Evolutionary conservation across 2,888 invertebrate genomes (phyloP).

Genomic region (Diadromus collaris): DNA sequence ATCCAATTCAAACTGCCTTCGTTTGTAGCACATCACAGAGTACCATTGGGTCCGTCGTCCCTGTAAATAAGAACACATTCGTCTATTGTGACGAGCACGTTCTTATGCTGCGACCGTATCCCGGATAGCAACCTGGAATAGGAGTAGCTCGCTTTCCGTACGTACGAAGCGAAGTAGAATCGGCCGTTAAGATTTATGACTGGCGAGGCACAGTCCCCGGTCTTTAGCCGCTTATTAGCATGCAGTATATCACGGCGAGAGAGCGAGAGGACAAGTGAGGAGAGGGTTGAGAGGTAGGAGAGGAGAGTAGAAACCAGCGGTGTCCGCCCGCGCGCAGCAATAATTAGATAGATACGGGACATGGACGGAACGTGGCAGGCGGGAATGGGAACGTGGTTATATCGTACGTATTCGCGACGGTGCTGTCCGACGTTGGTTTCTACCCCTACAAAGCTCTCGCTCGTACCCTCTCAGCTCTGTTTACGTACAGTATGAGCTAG

Average conservation of each 20-base stretch:
- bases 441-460: constrained; percentile 45
- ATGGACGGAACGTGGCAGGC: constrained; percentile 70
- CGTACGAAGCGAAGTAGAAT: constrained; percentile 66
- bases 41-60: background rate
- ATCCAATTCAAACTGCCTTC: background rate
- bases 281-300: constrained; percentile 43
- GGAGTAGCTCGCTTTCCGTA: constrained; percentile 42
- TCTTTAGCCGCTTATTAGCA: constrained; percentile 80
- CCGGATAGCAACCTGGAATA: constrained; percentile 24
- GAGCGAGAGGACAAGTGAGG: constrained; percentile 48
- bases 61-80: constrained; percentile 2
- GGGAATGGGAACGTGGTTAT: constrained; percentile 59
- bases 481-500: constrained; percentile 33
- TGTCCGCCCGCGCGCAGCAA: constrained; percentile 74
- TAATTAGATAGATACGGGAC: constrained; percentile 80
- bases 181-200: constrained; percentile 78
- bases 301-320: constrained; percentile 63
- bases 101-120: constrained; percentile 5
- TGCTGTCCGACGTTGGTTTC: constrained; percentile 55
- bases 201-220: constrained; percentile 76
- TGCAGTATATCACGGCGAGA: constrained; percentile 79
- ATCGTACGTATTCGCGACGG: constrained; percentile 56
- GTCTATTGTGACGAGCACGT: constrained; percentile 17
- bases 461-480: constrained; percentile 52
- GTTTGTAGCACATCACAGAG: background rate